These are phyloP conservation scores for Neelides folsomi DNA, from an alignment of 2,888 invertebrate species.

Conservation along the genomic window DNA sequence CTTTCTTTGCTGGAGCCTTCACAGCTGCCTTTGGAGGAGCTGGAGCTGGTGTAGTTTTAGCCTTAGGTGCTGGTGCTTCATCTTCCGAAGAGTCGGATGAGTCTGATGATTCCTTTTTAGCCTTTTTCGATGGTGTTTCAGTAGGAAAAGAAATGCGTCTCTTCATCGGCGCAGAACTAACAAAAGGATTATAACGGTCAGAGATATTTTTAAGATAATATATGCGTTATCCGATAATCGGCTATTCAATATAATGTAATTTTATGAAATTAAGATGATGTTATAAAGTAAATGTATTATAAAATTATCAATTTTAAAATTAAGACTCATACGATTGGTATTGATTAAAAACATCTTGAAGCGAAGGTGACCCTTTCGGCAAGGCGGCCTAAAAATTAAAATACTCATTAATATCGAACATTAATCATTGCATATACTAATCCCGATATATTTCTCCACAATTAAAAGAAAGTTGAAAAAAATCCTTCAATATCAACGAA, in stretches of 20 bases:
- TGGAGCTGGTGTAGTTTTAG: slow-evolving; percentile 2
- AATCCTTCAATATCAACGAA: too few relatives aligned
- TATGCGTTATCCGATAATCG: not conserved
- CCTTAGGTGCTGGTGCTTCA: slow-evolving; percentile 4
- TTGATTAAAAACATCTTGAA: slow-evolving; percentile 48
- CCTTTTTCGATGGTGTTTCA: slow-evolving; percentile 12
- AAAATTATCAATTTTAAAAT: too few relatives aligned
- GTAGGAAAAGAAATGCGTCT: slow-evolving; percentile 24
- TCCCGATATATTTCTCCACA: too few relatives aligned
- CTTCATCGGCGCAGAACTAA: slow-evolving; percentile 26
- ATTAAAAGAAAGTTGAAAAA: too few relatives aligned
- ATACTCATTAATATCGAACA: not conserved
- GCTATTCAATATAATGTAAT: too few relatives aligned
- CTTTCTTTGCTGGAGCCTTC: slow-evolving; percentile 18
- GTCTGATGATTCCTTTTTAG: slow-evolving; percentile 14
- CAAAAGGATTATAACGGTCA: slow-evolving; percentile 2
- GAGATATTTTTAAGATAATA: not conserved
- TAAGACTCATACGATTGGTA: slow-evolving; percentile 39
- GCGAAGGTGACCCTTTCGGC: slow-evolving; percentile 50
- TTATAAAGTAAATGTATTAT: too few relatives aligned
- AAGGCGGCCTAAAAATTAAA: slow-evolving; percentile 44
- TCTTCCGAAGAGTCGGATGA: slow-evolving; percentile 12
- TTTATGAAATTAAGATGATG: too few relatives aligned
- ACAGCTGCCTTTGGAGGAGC: slow-evolving; percentile 1
- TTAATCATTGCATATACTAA: not conserved